Conservation (phyloP, 1,140 invertebrate genomes). For the Drosophila novamexicana region DNA sequence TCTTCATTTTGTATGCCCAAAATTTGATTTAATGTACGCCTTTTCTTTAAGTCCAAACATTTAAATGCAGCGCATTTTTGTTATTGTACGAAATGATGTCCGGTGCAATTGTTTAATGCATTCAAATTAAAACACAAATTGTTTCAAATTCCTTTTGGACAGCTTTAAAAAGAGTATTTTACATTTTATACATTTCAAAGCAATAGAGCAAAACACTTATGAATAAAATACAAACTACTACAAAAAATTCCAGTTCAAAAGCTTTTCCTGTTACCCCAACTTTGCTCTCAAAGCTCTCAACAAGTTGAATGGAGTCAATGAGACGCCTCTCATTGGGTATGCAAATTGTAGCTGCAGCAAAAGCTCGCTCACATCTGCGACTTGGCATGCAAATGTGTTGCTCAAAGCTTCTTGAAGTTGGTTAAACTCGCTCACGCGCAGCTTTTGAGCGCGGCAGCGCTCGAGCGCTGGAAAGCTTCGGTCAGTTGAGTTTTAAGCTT, state of each 20-base stretch:
- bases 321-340: not conserved
- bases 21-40: not conserved
- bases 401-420: conserved; percentile 8
- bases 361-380: not conserved
- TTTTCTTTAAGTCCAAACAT: not conserved
- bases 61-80: conserved; percentile 24
- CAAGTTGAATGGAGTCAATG: not conserved
- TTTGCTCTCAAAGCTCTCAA: conserved; percentile 10
- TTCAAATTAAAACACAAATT: conserved; percentile 18
- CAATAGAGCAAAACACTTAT: conserved; percentile 67
- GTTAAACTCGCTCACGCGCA: conserved; percentile 6
- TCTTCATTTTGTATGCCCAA: not conserved
- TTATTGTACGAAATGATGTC: conserved; percentile 19
- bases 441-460: conserved; percentile 51
- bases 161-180: conserved; percentile 28
- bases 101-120: conserved; percentile 42
- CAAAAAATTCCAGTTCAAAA: conserved; percentile 9
- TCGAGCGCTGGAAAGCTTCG: conserved; percentile 3
- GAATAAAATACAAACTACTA: conserved; percentile 81
- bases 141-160: conserved; percentile 26
- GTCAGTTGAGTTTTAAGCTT: conserved; percentile 74
- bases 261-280: too few relatives aligned
- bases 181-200: conserved; percentile 30
- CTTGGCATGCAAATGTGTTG: conserved; percentile 23
- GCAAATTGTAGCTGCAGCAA: not conserved